Evolutionary conservation across 2,888 invertebrate species (phyloP).

Genomic region (Asteroscopus sphinx): DNA sequence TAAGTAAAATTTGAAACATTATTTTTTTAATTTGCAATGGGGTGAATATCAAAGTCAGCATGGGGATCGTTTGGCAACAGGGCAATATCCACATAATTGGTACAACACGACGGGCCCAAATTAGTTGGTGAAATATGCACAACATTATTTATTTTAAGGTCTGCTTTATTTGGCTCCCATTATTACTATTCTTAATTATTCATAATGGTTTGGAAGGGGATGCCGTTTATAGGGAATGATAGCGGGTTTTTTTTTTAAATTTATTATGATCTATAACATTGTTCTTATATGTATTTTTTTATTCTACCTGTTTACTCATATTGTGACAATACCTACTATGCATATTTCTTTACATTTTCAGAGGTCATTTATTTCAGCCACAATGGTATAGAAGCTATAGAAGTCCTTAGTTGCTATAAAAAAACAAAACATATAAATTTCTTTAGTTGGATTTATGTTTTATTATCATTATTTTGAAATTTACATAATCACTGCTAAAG

Average conservation of each 20-base stretch:
- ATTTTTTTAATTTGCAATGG: slow-evolving; percentile 57
- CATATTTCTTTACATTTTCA: too few relatives aligned
- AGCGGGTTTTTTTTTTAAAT: slow-evolving; percentile 23
- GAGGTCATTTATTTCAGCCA: too few relatives aligned
- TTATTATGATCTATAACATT: slow-evolving; percentile 2
- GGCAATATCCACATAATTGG: slow-evolving; percentile 76
- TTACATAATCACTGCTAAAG: too few relatives aligned
- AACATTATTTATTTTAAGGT: slow-evolving; percentile 72
- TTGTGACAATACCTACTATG: too few relatives aligned
- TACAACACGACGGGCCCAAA: slow-evolving; percentile 74
- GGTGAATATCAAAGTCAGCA: slow-evolving; percentile 71
- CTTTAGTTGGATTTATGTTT: too few relatives aligned
- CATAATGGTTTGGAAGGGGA: slow-evolving; percentile 54
- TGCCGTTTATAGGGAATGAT: slow-evolving; percentile 24
- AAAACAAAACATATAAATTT: too few relatives aligned
- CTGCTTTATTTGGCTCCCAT: slow-evolving; percentile 67
- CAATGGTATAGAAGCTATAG: too few relatives aligned
- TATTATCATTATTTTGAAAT: too few relatives aligned
- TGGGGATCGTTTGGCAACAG: slow-evolving; percentile 50
- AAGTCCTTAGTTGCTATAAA: too few relatives aligned
- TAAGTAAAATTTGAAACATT: slow-evolving; percentile 2
- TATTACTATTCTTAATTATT: slow-evolving; percentile 75
- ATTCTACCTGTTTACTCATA: too few relatives aligned
- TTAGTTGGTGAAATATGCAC: slow-evolving; percentile 84
- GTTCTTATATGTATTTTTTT: too few relatives aligned